A percentile compares a stretch with the other conserved stretches of the same genome.
These are phyloP conservation scores for Pyrocephalus nanus DNA, from an alignment of 2,797 vertebrate genomes.

Conservation along the genomic window DNA sequence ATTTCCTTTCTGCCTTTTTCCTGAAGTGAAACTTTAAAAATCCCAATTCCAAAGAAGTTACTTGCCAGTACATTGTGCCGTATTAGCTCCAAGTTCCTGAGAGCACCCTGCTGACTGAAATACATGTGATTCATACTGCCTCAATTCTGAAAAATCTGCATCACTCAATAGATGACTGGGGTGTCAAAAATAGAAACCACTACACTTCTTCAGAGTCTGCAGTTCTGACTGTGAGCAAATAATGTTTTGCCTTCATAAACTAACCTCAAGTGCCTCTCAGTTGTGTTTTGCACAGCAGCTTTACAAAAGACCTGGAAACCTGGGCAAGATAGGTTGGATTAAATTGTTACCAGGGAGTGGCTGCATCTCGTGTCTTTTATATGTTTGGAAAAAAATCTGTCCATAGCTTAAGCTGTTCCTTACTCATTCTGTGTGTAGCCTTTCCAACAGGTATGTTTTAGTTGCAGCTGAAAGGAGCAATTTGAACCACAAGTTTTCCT, in stretches of 20 bases:
- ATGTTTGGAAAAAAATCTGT: not conserved
- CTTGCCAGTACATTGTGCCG: not conserved
- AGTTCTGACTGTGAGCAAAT: not conserved
- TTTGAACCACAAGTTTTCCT: not conserved
- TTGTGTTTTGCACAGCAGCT: not conserved
- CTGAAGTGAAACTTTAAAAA: not conserved
- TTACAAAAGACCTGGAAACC: not conserved
- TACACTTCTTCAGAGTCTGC: not conserved
- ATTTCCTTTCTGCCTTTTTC: not conserved
- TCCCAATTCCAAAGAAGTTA: not conserved
- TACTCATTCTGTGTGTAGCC: not conserved
- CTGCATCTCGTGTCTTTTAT: not conserved
- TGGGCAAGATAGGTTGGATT: not conserved
- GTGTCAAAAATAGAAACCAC: conserved; percentile 22
- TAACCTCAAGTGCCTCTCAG: not conserved
- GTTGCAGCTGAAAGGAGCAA: not conserved
- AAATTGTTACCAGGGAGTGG: not conserved
- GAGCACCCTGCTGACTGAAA: not conserved
- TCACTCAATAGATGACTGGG: not conserved
- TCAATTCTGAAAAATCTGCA: conserved; percentile 21
- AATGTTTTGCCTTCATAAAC: not conserved
- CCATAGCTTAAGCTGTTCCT: not conserved
- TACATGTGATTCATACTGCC: not conserved
- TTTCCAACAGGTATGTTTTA: not conserved
- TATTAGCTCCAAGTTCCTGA: not conserved